Evolutionary conservation across 2,888 invertebrate genomes (phyloP), one percentile per base, ranked within the genome.

Genomic region (Melitaea athalia): DNA sequence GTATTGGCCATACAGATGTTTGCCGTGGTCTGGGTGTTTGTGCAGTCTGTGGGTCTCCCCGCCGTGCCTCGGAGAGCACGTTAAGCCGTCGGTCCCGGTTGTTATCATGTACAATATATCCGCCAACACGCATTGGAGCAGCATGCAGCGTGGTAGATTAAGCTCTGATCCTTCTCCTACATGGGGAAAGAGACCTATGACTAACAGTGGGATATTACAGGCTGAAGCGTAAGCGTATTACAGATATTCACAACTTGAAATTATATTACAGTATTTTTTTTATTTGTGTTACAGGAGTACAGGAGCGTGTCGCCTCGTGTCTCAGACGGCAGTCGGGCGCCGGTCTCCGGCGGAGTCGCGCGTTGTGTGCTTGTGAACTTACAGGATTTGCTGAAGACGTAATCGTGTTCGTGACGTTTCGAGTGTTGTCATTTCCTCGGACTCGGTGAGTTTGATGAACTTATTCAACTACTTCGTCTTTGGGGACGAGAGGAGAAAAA

Each of bases 291-390:
- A 33, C 63, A 50, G 38, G 33, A 52, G 17, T n/a, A n/a, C n/a
- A n/a, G n/a, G n/a, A n/a, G n/a, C 55, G 5, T 11, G 14, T 50
- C 62, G 64, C 60, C 47, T 63, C 55, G 62, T 59, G 50, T 64
- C 63, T 67, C 17, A 47, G 63, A 60, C 74, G 74, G 60, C 74
- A 74, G 74, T 74, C 64, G 62, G 74, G 73, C 74, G 74, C 74
- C 74, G 71, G 63, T 49, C 43, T 49, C 64, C 50, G 71, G 64
- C 63, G 68, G 17, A 10, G 45, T 15, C 59, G 57, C 62, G 63
- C 50, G 64, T 50, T 59, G 67, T 33, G 47, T n/a, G 6, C 45
- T 17, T n/a, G 33, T 31, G 59, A 42, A 42, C n/a, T 52, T 42
- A 10, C 50, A 59, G 53, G 59, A 68, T 68, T 53, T 43, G 42